Conservation (phyloP, 1,140 invertebrate species). For the Radopholus similis region DNA sequence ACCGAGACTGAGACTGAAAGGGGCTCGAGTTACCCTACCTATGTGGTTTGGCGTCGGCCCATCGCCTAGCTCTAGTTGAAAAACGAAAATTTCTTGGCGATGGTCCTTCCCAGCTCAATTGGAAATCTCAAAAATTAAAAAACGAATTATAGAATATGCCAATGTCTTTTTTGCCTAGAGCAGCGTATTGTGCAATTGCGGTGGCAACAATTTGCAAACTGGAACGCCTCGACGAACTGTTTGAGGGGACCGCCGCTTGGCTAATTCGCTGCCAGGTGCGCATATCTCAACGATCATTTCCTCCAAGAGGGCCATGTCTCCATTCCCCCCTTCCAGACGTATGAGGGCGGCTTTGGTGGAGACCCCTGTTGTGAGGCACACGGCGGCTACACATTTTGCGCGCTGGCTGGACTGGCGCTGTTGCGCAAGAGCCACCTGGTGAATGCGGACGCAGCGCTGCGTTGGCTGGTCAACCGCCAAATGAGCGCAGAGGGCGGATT, state of each 20-base stretch:
- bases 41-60: no score
- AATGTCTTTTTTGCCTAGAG: slow-evolving; percentile 63
- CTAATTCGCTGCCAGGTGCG: slow-evolving; percentile 65
- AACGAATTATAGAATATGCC: no score
- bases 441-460: slow-evolving; percentile 31
- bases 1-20: no score
- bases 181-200: slow-evolving; percentile 86
- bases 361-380: slow-evolving; percentile 92
- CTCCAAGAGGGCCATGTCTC: not conserved
- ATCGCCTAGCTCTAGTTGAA: no score
- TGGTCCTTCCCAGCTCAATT: not conserved
- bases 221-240: slow-evolving; percentile 22
- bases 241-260: slow-evolving; percentile 73
- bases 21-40: no score
- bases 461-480: slow-evolving; percentile 62
- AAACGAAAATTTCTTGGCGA: no score
- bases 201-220: slow-evolving; percentile 62
- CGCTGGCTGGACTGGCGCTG: slow-evolving; percentile 78
- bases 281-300: not conserved
- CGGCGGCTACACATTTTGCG: slow-evolving; percentile 96
- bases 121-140: no score
- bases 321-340: slow-evolving; percentile 73
- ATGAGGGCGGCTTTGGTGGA: slow-evolving; percentile 94
- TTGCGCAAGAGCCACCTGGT: slow-evolving; percentile 64
- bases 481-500: slow-evolving; percentile 64